Evolutionary conservation across 1,140 invertebrate species (phyloP).

Genomic region (Cotesia glomerata): DNA sequence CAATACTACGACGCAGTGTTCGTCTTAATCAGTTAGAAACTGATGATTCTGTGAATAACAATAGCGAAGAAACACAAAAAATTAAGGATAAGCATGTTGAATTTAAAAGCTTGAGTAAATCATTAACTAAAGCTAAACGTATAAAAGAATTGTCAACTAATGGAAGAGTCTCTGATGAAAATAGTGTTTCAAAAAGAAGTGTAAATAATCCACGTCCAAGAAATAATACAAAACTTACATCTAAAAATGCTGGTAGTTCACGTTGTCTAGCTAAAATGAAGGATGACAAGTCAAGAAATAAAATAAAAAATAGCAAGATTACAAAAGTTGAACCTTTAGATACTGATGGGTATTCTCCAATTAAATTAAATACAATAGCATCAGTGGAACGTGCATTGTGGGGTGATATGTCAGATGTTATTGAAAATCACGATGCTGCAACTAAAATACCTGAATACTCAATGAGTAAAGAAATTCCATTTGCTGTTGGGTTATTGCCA

Average conservation of each 20-base stretch:
- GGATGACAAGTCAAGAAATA: slow-evolving; percentile 30
- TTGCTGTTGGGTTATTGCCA: slow-evolving; percentile 61
- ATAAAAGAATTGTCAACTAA: slow-evolving; percentile 45
- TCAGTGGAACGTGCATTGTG: slow-evolving; percentile 55
- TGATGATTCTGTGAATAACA: slow-evolving; percentile 44
- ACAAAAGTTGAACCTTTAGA: slow-evolving; percentile 28
- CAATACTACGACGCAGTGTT: slow-evolving; percentile 53
- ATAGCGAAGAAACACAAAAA: slow-evolving; percentile 23
- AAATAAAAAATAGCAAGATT: slow-evolving; percentile 30
- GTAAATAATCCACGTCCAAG: slow-evolving; percentile 35
- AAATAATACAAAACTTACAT: slow-evolving; percentile 39
- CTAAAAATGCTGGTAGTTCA: not conserved
- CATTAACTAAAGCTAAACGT: slow-evolving; percentile 43
- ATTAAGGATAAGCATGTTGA: slow-evolving; percentile 22
- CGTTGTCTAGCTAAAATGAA: slow-evolving; percentile 25
- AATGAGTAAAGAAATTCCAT: slow-evolving; percentile 59
- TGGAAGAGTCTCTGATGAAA: slow-evolving; percentile 44
- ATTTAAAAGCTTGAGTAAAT: slow-evolving; percentile 35
- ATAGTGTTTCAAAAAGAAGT: slow-evolving; percentile 36
- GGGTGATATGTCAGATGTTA: slow-evolving; percentile 60
- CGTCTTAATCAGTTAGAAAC: slow-evolving; percentile 54
- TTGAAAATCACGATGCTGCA: slow-evolving; percentile 43
- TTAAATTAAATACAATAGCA: slow-evolving; percentile 42
- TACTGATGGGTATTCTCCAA: slow-evolving; percentile 28
- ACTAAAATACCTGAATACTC: slow-evolving; percentile 48